Base-by-base conservation (phyloP, 2,113 vertebrate species). In the Albula glossodonta region DNA sequence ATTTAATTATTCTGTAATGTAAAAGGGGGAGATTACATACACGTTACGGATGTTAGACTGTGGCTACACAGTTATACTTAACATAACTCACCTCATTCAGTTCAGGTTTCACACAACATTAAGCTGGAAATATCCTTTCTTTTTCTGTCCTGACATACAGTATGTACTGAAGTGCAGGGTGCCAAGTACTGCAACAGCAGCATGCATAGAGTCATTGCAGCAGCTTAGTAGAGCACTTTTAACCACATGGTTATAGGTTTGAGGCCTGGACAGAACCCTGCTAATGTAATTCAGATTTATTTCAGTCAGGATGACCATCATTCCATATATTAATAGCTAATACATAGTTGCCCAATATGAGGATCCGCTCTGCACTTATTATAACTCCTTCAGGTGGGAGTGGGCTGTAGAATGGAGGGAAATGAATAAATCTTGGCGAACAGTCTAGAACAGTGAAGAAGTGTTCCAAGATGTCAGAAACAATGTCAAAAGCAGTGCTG, bases 1-100 rank as follows among this genome's bases (percentile, higher is more conserved):
- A 52, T 91, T 89, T 88, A 90, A 91, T 92, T 90, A 89, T 74
- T 25, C 51, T 12, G 41, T 82, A 56, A 86, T 84, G 70, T 85
- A 78, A 88, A 91, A 88, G 57, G 84, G 41, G 49, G 78, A 83
- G 48, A 90, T 89, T 91, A 50, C 88, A 77, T 88, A 86, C 17
- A 77, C 87, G 60, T 83, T 85, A 57, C 51, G 74, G 17, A 49
- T 51, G 79, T 88, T 77, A 19, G 86, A 86, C 81, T 51, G 49
- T 74, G 78, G 70, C 80, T 31, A 53, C n/a, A 78, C 77, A 51
- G 41, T 82, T 78, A 80, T 48, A 56, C 41, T 77, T 70, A 78
- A 53, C 56, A 84, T 52, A 85, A 78, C 85, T 84, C n/a, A 77
- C 19, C 84, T 56, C 57, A 48, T 25, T 79, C 78, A 22, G 74